Evolutionary conservation across 2,797 vertebrate genomes (phyloP).

Genomic region (Glyptemys insculpta): DNA sequence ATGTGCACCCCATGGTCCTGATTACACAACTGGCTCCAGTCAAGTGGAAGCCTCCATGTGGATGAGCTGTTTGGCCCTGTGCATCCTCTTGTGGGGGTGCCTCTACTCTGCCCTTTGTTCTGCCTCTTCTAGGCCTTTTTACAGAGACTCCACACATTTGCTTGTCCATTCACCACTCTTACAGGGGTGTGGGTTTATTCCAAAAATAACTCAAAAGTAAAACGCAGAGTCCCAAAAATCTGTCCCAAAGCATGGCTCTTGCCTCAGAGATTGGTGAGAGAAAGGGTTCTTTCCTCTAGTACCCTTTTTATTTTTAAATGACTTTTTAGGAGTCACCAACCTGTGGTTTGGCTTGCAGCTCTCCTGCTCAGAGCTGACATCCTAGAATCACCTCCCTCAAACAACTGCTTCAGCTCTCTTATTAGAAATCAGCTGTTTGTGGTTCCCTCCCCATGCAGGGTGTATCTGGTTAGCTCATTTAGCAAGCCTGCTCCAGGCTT

Average conservation of each 20-base stretch:
- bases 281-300: not conserved
- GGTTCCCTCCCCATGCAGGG: not conserved
- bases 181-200: not conserved
- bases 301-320: not conserved
- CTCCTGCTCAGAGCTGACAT: not conserved
- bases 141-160: not conserved
- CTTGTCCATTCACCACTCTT: not conserved
- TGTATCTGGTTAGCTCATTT: not conserved
- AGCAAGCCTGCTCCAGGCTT: not conserved
- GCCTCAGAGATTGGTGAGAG: not conserved
- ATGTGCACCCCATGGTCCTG: rapidly evolving
- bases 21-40: not conserved
- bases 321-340: not conserved
- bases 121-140: not conserved
- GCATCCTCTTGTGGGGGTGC: no score
- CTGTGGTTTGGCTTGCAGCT: not conserved
- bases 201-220: not conserved
- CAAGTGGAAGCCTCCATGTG: not conserved
- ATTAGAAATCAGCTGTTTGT: not conserved
- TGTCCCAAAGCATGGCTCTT: not conserved
- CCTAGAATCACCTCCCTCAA: not conserved
- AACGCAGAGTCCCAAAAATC: not conserved
- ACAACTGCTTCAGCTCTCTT: not conserved
- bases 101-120: not conserved
- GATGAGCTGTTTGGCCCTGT: not conserved